Evolutionary conservation across 2,888 invertebrate species (phyloP), one percentile per base, ranked within the genome.

Genomic region (Uloborus plumipes): DNA sequence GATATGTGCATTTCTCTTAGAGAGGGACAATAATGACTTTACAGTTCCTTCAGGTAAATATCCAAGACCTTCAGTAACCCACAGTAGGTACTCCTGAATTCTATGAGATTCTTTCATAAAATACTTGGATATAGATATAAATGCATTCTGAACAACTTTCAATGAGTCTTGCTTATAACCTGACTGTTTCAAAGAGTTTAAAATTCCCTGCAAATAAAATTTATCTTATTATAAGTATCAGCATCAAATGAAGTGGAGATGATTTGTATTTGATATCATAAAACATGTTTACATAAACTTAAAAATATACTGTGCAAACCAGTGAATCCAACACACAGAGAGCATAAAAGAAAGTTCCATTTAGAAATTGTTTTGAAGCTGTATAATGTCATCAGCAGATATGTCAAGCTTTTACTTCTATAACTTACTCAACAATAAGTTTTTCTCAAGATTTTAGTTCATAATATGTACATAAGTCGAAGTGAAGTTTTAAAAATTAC

Each of bases 91-190:
- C 7, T 81, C 53, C n/a, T 16, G 15, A 58, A 81, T 49, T 4
- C 67, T 58, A 14, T 18, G 18, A 51, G 53, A 69, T n/a, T 72
- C 64, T 49, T 74, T 70, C 51, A 70, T 81, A 18, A 81, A 65
- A 51, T 69, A 50, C 20, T 74, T 74, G 16, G 64, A 70, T 39
- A 81, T 50, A 22, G 74, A 64, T 70, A 81, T 69, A 59, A 81
- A 71, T 39, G 71, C 66, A 49, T 82, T 61, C 18, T 76, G 70
- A 16, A 82, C 11, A 53, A 71, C 20, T 59, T 22, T 66, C 31
- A 71, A 13, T 2, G 76, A 47, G 49, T 71, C 66, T 18, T 64
- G 76, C 49, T 76, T 82, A 20, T 50, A 53, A n/a, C 51, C 66
- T 22, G 59, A 51, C 59, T 59, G 26, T 26, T 50, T 18, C 18